Base-by-base conservation (phyloP, 2,888 invertebrate genomes). In the Athrips mouffetella region DNA sequence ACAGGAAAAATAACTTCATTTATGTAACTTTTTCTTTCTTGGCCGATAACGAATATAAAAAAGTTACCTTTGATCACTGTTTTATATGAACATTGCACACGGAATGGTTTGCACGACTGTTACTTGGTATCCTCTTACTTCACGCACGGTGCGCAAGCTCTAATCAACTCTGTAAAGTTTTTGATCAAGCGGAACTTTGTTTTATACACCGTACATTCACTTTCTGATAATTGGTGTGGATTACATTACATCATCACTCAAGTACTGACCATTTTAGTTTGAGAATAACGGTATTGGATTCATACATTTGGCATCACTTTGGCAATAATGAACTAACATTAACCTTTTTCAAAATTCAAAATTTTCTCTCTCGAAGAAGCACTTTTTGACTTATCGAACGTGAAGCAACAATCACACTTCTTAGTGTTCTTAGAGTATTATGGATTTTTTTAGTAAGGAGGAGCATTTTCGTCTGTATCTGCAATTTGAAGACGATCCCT, bases 281-380 rank as follows among this genome's bases (percentile, higher is more conserved):
- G 25, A 41, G 11, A 44, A 44, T 45, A 25, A 20, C 27, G 45
- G 45, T 45, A 25, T 45, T 45, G 33, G 45, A 35, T 45, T 31
- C 29, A 21, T 20, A 23, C 33, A 45, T 35, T 45, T 47, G 47
- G 47, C 42, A 37, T 47, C 15, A 37, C 44, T 42, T 48, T 48
- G 45, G 51, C 35, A n/a, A 30, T 46, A 35, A 37, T 48, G 1
- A 42, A 53, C 53, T 58, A 59, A 59, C 55, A 51, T 45, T 56
- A 55, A 59, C 54, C 41, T 52, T 49, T 29, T 39, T 53, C 47
- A 51, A 54, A 54, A 53, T 52, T 52, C 46, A 37, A 52, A 52
- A 48, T 48, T 46, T 13, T 25, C 11, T 45, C 20, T 45, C 7
- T 42, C 39, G 15, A 18, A 18, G 7, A 16, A 37, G 3, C 11